Conservation (phyloP, 2,888 invertebrate species). For the Diplazon laetatorius region DNA sequence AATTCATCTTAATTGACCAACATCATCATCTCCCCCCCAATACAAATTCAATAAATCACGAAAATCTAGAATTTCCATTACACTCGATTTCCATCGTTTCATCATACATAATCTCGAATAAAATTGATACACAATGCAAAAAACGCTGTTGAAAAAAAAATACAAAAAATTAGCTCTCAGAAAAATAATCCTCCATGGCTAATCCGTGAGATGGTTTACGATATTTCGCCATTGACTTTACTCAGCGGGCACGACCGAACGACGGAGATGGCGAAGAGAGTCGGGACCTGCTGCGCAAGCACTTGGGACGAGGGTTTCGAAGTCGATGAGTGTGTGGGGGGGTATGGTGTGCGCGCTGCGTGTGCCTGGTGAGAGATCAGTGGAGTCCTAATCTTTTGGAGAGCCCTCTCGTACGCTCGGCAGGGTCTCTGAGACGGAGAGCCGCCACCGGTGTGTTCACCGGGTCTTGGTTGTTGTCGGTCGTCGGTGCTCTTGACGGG, state of each 20-base stretch:
- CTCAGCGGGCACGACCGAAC: not conserved
- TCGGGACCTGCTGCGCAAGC: constrained; percentile 48
- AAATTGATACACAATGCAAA: too few relatives aligned
- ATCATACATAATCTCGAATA: too few relatives aligned
- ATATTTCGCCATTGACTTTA: constrained; percentile 59
- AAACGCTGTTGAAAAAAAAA: too few relatives aligned
- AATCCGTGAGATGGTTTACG: constrained; percentile 64
- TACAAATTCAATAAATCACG: too few relatives aligned
- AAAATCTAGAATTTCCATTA: too few relatives aligned
- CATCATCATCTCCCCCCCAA: too few relatives aligned
- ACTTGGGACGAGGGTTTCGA: constrained; percentile 35
- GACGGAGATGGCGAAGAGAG: not conserved
- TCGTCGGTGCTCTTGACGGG: constrained; percentile 41
- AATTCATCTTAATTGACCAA: too few relatives aligned
- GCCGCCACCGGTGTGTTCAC: constrained; percentile 51
- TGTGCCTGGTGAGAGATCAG: constrained; percentile 45
- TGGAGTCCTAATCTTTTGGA: constrained; percentile 63
- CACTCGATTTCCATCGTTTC: too few relatives aligned
- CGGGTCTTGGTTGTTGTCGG: constrained; percentile 47
- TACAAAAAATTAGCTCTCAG: too few relatives aligned
- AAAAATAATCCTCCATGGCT: constrained; percentile 19
- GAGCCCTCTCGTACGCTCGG: constrained; percentile 40
- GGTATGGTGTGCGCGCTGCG: too few relatives aligned
- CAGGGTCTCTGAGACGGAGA: constrained; percentile 64
- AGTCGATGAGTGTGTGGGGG: too few relatives aligned